Evolutionary conservation across 2,888 invertebrate species (phyloP).

Genomic region (Cabera pusaria): DNA sequence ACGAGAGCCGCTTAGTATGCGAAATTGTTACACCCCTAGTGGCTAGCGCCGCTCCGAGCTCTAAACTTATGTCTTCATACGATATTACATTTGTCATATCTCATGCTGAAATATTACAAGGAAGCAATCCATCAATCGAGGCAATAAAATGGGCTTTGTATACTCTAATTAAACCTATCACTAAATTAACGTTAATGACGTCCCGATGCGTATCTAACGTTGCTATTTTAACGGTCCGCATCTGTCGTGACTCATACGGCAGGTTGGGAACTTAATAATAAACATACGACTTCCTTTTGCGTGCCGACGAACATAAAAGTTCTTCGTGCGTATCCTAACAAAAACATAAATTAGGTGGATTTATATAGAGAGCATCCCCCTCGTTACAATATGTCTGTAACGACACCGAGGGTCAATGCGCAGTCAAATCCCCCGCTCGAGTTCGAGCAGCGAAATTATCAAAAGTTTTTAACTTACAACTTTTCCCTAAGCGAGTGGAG

Average conservation of each 20-base stretch:
- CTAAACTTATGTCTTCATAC: slow-evolving; percentile 29
- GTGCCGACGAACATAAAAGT: slow-evolving; percentile 77
- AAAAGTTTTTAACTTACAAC: slow-evolving; percentile 80
- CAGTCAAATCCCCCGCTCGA: slow-evolving; percentile 67
- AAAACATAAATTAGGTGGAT: slow-evolving; percentile 81
- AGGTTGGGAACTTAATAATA: slow-evolving; percentile 64
- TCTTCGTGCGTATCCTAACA: slow-evolving; percentile 78
- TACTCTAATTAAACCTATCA: slow-evolving; percentile 37
- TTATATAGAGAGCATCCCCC: slow-evolving; percentile 79
- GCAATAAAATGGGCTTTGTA: slow-evolving; percentile 27
- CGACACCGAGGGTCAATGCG: slow-evolving; percentile 73
- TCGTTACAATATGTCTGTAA: slow-evolving; percentile 78
- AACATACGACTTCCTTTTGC: slow-evolving; percentile 77
- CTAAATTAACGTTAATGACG: slow-evolving; percentile 41
- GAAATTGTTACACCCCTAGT: slow-evolving; percentile 17
- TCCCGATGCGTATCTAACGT: slow-evolving; percentile 57
- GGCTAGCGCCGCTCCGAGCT: slow-evolving; percentile 19
- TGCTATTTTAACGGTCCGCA: slow-evolving; percentile 60
- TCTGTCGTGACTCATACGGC: slow-evolving; percentile 60
- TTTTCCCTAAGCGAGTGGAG: slow-evolving; percentile 67
- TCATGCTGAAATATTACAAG: slow-evolving; percentile 29
- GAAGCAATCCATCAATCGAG: slow-evolving; percentile 13
- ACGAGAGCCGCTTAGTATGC: slow-evolving; percentile 25
- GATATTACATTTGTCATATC: slow-evolving; percentile 30
- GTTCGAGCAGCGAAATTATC: slow-evolving; percentile 71